Conservation (phyloP, 53 echinoderm and acorn worm species). For the Arbacia lixula region DNA sequence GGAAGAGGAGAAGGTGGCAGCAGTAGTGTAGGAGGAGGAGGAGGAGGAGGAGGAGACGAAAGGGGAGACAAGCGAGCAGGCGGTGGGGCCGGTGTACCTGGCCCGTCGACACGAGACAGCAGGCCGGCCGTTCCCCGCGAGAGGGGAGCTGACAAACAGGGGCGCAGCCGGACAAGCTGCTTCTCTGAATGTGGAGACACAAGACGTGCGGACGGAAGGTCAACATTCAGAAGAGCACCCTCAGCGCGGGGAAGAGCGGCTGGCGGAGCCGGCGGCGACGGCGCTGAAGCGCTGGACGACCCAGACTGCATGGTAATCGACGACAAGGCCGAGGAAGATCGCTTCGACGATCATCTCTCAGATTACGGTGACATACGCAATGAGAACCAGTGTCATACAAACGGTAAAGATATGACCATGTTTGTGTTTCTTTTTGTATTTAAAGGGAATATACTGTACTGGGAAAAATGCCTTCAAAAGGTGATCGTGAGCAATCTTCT, state of each 20-base stretch:
- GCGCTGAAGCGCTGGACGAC: no score
- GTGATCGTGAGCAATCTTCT: no score
- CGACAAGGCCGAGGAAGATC: conserved; percentile 11
- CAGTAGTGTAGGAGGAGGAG: not conserved
- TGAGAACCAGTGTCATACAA: conserved; percentile 7
- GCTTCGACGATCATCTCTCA: conserved; percentile 17
- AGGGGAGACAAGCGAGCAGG: not conserved
- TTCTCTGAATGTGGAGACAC: no score
- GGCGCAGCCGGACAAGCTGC: not conserved
- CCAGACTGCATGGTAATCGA: conserved; percentile 4
- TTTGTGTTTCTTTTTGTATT: not conserved
- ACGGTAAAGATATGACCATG: not conserved
- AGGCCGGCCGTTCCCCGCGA: not conserved
- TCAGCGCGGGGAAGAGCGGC: no score
- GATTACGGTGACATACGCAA: not conserved
- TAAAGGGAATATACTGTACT: no score
- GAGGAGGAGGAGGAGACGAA: not conserved
- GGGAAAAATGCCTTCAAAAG: no score
- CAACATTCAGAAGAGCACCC: no score
- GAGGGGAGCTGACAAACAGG: not conserved
- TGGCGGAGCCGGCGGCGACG: no score
- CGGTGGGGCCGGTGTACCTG: not conserved
- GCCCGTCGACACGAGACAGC: not conserved
- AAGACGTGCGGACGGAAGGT: not conserved
- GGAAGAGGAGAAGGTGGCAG: conserved; percentile 1